Percentiles rank a stretch among this genome's conserved stretches.
Evolutionary conservation across 2,888 invertebrate species (phyloP).

Genomic region (Marronus borbonicus): DNA sequence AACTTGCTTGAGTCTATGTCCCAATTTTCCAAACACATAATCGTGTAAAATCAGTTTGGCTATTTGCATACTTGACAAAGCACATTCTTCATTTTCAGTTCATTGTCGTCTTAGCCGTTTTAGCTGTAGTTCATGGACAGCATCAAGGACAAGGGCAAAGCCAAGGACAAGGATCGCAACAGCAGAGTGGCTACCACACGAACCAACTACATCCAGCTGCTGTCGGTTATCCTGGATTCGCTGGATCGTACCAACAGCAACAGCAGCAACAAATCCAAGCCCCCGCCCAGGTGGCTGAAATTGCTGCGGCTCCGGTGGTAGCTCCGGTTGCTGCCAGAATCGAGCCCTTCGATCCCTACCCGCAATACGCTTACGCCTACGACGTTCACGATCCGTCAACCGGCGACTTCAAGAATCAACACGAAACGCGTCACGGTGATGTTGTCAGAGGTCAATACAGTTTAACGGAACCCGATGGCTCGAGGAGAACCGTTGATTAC

Average conservation of each 20-base stretch:
- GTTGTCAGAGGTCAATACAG: conserved; percentile 67
- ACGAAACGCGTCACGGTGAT: conserved; percentile 66
- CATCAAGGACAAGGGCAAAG: conserved; percentile 52
- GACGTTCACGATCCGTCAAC: conserved; percentile 67
- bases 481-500: conserved; percentile 66
- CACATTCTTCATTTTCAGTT: conserved; percentile 50
- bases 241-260: conserved; percentile 49
- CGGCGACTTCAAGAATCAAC: conserved; percentile 68
- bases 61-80: neutral
- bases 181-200: conserved; percentile 60
- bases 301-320: conserved; percentile 58
- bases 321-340: conserved; percentile 60
- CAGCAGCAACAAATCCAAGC: conserved; percentile 47
- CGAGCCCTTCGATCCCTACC: conserved; percentile 67
- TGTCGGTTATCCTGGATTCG: conserved; percentile 51
- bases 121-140: conserved; percentile 54
- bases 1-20: too few relatives aligned
- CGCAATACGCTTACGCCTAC: conserved; percentile 67
- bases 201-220: conserved; percentile 60
- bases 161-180: conserved; percentile 56
- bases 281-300: conserved; percentile 51
- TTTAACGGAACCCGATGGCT: conserved; percentile 66
- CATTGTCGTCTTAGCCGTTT: conserved; percentile 53
- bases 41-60: neutral
- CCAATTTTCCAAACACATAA: neutral